Evolutionary conservation across 1,140 invertebrate species (phyloP), one percentile per base, ranked within the genome.

Genomic region (Lethrus apterus): DNA sequence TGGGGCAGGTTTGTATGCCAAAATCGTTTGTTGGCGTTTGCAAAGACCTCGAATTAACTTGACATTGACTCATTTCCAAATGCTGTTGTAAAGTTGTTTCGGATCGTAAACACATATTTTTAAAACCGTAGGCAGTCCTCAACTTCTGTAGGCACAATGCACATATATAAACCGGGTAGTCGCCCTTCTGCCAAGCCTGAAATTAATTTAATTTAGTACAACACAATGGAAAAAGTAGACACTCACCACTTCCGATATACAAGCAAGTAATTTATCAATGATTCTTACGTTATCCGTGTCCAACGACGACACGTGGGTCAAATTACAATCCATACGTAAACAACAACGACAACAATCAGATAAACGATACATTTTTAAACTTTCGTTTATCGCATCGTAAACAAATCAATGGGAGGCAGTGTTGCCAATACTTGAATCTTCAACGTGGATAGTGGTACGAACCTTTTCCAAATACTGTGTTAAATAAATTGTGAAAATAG

Each of bases 271-370:
- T 46, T 52, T 52, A 40, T 52, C 51, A 34, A 46, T 35, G 34
- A 52, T 49, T 46, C 46, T 52, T 34, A 52, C 49, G 29, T 44
- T 49, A 23, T 52, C 51, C 4, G 15, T 45, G 21, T 52, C 51
- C 1, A 35, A 14, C 0, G 51, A 20, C 14, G 31, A 35, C 31
- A 44, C 46, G 18, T 42, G 31, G 8, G 35, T 52, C 44, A 52
- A 49, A 30, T 29, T 18, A 23, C 47, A 43, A 45, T 52, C 51
- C 5, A 45, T 41, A 34, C 47, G 38, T 18, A 52, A 38, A 33
- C 51, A 52, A 30, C 43, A 38, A 20, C 51, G 46, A 30, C 51
- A 52, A 49, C 46, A 52, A 41, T 52, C 51, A 10, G 46, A 35
- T 15, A 35, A 15, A 26, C 49, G 47, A 34, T 49, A 46, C 29